Conservation (phyloP, 2,113 vertebrate species). For the Catharus bicknelli region DNA sequence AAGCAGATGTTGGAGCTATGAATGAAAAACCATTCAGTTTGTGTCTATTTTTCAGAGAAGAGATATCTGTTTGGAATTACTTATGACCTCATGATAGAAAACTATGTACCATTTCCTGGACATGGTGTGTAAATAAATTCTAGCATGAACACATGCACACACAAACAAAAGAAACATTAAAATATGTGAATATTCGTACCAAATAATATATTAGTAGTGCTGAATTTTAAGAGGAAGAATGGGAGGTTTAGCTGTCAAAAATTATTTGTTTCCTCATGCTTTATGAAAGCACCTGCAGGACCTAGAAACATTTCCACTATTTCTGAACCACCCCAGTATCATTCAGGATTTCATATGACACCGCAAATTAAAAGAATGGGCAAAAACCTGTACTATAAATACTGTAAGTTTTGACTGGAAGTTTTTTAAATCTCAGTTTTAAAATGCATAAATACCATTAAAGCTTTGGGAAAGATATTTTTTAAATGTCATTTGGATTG, state of each 20-base stretch:
- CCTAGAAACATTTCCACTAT: background rate
- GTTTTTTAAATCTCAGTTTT: background rate
- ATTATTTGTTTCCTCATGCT: background rate
- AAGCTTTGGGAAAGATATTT: background rate
- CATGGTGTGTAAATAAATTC: background rate
- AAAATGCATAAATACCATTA: background rate
- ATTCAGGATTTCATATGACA: background rate
- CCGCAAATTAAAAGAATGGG: background rate
- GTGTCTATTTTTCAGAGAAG: background rate
- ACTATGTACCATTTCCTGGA: background rate
- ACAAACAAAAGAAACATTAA: background rate
- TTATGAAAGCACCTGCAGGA: background rate
- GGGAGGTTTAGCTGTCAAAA: background rate
- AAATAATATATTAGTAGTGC: background rate
- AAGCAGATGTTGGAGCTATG: background rate
- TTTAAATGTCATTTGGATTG: background rate
- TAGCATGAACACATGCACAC: accelerated
- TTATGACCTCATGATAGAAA: background rate
- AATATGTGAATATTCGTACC: background rate
- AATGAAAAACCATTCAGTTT: background rate
- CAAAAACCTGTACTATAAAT: background rate
- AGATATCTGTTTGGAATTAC: background rate
- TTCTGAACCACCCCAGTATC: background rate
- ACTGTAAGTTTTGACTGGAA: background rate
- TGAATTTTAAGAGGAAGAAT: background rate